These are phyloP conservation scores for Eupsilia transversa DNA, from an alignment of 2,888 invertebrate species.

Conservation along the genomic window DNA sequence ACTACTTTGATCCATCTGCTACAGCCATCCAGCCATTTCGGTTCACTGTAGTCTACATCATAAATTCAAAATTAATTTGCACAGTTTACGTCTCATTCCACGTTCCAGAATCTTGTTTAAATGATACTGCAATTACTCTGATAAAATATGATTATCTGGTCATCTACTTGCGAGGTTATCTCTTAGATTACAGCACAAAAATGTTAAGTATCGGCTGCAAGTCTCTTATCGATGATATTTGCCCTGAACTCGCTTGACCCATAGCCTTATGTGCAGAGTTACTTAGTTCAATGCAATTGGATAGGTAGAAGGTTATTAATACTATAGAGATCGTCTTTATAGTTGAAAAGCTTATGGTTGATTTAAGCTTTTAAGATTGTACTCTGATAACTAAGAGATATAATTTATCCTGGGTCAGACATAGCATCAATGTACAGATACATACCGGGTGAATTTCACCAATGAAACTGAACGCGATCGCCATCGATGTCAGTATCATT, in stretches of 20 bases:
- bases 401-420: not conserved
- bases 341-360: slow-evolving; percentile 12
- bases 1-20: not conserved
- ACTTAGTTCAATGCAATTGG: slow-evolving; percentile 4
- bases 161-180: slow-evolving; percentile 33
- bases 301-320: slow-evolving; percentile 9
- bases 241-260: slow-evolving; percentile 32
- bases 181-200: slow-evolving; percentile 44
- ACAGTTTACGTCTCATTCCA: not conserved
- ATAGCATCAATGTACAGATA: not conserved
- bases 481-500: no score
- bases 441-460: no score
- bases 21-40: not conserved
- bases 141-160: slow-evolving; percentile 50
- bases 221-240: slow-evolving; percentile 37
- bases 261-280: not conserved
- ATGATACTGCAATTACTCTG: not conserved
- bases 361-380: slow-evolving; percentile 7
- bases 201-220: slow-evolving; percentile 29
- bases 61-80: slow-evolving; percentile 14
- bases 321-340: slow-evolving; percentile 1
- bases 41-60: not conserved
- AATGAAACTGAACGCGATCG: no score
- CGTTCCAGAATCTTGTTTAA: slow-evolving; percentile 17
- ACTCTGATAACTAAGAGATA: not conserved